phyloP scores from a whole-genome alignment of 2,797 vertebrate genomes.

The Megalops cyprinoides region DNA sequence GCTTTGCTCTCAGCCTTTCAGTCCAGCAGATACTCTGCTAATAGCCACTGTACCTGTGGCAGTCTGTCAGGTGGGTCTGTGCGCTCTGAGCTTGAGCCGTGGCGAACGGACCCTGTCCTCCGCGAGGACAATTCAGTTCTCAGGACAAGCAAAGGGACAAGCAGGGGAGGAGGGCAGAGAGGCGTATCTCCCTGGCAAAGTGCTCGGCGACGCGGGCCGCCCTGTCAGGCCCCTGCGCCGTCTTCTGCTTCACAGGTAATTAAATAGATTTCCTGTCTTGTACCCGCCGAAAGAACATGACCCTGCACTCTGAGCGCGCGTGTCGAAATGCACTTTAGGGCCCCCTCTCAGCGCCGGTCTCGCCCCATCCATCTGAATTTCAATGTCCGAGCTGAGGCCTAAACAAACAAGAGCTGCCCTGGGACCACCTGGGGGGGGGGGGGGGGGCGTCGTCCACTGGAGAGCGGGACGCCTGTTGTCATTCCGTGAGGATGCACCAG shows the following conservation, averaged over 20 bases:
- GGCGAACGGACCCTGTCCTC: constrained; percentile 41
- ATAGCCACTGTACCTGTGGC: not conserved
- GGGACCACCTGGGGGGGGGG: too few species aligned
- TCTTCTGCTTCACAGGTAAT: constrained; percentile 99
- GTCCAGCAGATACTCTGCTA: not conserved
- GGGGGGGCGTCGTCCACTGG: constrained; percentile 26
- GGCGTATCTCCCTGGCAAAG: constrained; percentile 71
- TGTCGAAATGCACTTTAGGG: constrained; percentile 86
- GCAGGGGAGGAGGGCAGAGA: constrained; percentile 4
- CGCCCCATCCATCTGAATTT: constrained; percentile 68
- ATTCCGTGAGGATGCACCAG: not conserved
- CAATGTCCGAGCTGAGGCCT: constrained; percentile 72
- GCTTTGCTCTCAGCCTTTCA: not conserved
- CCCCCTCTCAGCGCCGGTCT: constrained; percentile 71
- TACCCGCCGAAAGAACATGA: constrained; percentile 93
- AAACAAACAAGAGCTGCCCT: constrained; percentile 72
- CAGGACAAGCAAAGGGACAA: constrained; percentile 26
- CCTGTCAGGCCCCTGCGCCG: constrained; percentile 88
- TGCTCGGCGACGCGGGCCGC: constrained; percentile 86
- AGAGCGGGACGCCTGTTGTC: not conserved
- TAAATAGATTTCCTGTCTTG: constrained; percentile 99
- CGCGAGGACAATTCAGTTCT: constrained; percentile 42
- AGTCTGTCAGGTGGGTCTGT: not conserved
- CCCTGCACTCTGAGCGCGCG: constrained; percentile 86
- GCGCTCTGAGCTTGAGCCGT: not conserved